Evolutionary conservation across 2,113 vertebrate species (phyloP), one percentile per base, ranked within the genome.

Genomic region (Phalacrocorax aristotelis): DNA sequence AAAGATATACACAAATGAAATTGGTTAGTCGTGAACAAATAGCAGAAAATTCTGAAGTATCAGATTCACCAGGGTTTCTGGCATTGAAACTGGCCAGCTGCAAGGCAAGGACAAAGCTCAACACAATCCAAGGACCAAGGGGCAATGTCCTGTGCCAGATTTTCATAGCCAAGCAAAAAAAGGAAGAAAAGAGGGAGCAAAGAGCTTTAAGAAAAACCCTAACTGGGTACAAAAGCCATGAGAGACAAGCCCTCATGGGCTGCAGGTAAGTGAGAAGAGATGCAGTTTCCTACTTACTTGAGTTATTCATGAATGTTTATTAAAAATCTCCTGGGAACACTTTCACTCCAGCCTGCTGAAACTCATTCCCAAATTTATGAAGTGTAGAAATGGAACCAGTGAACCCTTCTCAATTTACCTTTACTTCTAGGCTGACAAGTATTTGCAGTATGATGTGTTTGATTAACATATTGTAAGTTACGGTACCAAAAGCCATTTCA

Each of bases 1-100:
- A 66, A 58, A 71, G 32, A 48, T 14, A 44, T 11, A 74, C 14
- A 36, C 5, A 79, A 83, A 54, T 64, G 12, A 42, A 90, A 86
- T 2, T 15, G 10, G 26, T 51, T 64, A 69, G 27, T 23, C 0
- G 3, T 1, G 0, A 80, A 55, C 1, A 51, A 77, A 49, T 3
- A 93, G 38, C 14, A 29, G 32, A 44, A 75, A 72, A 66, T 22
- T 22, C 27, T 54, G 25, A 85, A 70, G 19, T 32, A 86, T 18
- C 62, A 42, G 49, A 57, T 80, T 76, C 22, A 81, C 25, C 38
- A 52, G 15, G 40, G n/a, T 64, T 89, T 87, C 55, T 60, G 23
- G 34, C 55, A 85, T 1, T 60, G 23, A 64, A 89, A 77, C 32
- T 13, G 44, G 44, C 14, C 66, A 85, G 25, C 49, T 68, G 30